These are phyloP conservation scores for Porites evermanni DNA, from an alignment of 92 coral and sea anemone genomes.

Conservation along the genomic window DNA sequence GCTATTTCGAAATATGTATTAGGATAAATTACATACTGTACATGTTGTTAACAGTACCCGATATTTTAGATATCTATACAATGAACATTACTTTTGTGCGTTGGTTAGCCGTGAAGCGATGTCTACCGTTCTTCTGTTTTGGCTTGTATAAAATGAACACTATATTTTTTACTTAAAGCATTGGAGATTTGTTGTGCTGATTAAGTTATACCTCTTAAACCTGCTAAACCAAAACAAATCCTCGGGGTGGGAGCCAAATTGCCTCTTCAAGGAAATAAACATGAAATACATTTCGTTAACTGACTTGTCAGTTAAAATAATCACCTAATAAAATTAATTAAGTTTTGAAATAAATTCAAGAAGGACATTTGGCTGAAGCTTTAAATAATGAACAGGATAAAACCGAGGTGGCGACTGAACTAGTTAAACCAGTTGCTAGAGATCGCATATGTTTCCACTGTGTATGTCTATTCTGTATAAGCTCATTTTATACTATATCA, in stretches of 20 bases:
- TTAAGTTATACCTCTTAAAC: neutral
- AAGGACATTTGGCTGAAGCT: constrained; percentile 64
- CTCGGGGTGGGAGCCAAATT: neutral
- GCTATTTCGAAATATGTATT: neutral
- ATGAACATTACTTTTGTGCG: neutral
- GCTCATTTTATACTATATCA: constrained; percentile 14
- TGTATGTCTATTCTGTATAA: neutral
- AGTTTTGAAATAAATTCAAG: constrained; percentile 43
- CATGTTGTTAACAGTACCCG: neutral
- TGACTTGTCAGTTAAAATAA: constrained; percentile 41
- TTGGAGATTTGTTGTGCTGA: neutral
- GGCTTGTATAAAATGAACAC: neutral
- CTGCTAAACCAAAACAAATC: neutral
- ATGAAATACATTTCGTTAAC: constrained; percentile 38
- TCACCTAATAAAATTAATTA: constrained; percentile 61
- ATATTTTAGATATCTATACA: neutral
- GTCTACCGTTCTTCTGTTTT: too few relatives aligned
- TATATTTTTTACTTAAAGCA: neutral
- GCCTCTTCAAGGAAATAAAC: constrained; percentile 29
- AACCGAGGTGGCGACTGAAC: constrained; percentile 3
- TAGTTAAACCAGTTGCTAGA: constrained; percentile 68
- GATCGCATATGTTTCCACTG: constrained; percentile 86
- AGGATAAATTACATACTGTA: neutral
- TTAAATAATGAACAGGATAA: neutral
- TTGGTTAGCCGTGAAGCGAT: too few relatives aligned